phyloP scores from a whole-genome alignment of 2,797 vertebrate genomes.

The Bryconaethiops microstoma region DNA sequence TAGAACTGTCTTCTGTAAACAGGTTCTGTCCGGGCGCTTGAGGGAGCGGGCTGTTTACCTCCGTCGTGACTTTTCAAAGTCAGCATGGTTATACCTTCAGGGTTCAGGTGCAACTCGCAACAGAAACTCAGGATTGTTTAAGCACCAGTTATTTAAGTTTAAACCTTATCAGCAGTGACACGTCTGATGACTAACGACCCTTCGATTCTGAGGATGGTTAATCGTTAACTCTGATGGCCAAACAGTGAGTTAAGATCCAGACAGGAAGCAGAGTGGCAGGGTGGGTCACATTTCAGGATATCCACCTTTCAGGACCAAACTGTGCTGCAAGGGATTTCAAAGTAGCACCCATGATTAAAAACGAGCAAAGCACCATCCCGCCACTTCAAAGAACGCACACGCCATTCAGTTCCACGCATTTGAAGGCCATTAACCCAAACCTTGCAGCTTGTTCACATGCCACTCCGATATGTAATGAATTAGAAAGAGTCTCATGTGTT shows the following conservation, averaged over 20 bases:
- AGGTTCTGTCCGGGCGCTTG: too few species aligned
- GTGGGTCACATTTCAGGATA: conserved; percentile 1
- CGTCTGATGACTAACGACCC: not conserved
- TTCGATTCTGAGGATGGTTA: not conserved
- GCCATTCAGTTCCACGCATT: not conserved
- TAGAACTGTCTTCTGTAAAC: too few species aligned
- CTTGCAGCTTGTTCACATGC: too few species aligned
- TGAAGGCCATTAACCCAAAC: too few species aligned
- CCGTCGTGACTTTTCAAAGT: too few species aligned
- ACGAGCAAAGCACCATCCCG: not conserved
- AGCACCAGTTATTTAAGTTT: not conserved
- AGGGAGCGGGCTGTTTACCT: too few species aligned
- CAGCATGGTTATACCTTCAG: not conserved
- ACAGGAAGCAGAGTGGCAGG: conserved; percentile 20
- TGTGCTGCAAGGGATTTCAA: not conserved
- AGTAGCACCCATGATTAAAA: not conserved
- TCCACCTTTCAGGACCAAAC: not conserved
- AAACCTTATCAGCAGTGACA: not conserved
- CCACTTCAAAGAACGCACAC: not conserved
- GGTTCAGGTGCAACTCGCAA: not conserved
- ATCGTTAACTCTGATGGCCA: not conserved
- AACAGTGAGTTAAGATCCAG: not conserved
- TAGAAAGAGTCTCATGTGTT: not conserved
- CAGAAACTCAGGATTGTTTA: too few species aligned
- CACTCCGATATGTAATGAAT: not conserved